A percentile compares a stretch with the other conserved stretches of the same genome.
Evolutionary conservation across 2,888 invertebrate genomes (phyloP).

Genomic region (Ceriagrion tenellum): DNA sequence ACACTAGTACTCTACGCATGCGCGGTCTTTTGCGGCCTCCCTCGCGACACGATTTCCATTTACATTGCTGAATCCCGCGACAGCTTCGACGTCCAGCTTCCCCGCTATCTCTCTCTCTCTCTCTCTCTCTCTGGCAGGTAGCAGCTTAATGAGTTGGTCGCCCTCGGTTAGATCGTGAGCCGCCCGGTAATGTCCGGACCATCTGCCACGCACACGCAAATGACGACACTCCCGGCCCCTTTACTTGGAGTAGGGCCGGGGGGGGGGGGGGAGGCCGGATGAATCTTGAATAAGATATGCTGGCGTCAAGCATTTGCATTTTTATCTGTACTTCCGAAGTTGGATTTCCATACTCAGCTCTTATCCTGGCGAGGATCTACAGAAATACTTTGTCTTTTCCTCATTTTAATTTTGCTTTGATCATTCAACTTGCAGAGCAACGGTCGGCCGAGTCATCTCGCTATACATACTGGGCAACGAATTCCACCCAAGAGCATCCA

Average conservation of each 20-base stretch:
- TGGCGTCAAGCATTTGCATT: conserved; percentile 55
- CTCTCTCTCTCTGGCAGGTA: conserved; percentile 57
- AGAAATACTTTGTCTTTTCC: not conserved
- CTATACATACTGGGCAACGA: not conserved
- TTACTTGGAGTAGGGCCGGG: too few relatives aligned
- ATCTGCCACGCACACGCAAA: conserved; percentile 52
- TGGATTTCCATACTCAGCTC: conserved; percentile 55
- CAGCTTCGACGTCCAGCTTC: conserved; percentile 31
- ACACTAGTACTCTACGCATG: not conserved
- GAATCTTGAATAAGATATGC: conserved; percentile 64
- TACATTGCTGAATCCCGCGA: conserved; percentile 47
- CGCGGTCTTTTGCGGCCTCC: conserved; percentile 29
- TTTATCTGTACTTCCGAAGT: conserved; percentile 50
- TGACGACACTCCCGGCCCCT: conserved; percentile 14
- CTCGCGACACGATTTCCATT: conserved; percentile 57
- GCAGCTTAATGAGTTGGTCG: conserved; percentile 64
- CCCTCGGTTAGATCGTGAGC: conserved; percentile 46
- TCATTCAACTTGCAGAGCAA: not conserved
- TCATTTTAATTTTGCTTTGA: not conserved
- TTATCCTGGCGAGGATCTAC: conserved; percentile 29
- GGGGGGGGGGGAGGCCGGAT: not conserved
- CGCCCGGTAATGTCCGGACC: not conserved
- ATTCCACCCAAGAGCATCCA: not conserved
- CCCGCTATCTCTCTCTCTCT: conserved; percentile 39
- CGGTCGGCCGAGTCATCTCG: not conserved